Conservation (phyloP, 2,797 vertebrate genomes). For the Psittacula derbiana region DNA sequence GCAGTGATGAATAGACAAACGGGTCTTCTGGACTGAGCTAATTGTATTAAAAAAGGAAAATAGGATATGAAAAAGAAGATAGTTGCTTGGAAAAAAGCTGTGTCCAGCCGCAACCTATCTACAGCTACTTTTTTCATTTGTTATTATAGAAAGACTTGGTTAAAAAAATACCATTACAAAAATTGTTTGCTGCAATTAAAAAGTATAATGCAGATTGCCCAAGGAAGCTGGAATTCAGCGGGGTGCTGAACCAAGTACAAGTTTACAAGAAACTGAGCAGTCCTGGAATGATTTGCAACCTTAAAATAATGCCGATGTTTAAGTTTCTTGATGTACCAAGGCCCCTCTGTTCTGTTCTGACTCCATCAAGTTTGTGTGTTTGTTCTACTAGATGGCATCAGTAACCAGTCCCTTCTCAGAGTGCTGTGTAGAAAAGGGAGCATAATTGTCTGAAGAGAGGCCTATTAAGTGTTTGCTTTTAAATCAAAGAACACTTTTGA, state of each 20-base stretch:
- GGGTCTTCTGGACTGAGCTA: background rate
- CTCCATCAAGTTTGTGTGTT: slow-evolving; percentile 51
- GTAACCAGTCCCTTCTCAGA: slow-evolving; percentile 16
- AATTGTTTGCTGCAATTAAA: background rate
- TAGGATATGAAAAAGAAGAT: background rate
- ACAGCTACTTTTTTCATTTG: background rate
- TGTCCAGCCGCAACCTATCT: background rate
- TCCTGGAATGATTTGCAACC: background rate
- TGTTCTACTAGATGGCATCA: slow-evolving; percentile 60
- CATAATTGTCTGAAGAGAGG: slow-evolving; percentile 56
- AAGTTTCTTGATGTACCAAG: slow-evolving; percentile 15
- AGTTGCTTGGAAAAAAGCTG: background rate
- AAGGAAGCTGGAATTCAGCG: background rate
- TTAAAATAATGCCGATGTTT: background rate
- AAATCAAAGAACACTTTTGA: slow-evolving; percentile 73
- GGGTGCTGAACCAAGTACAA: background rate
- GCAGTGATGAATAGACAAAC: background rate
- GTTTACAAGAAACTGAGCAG: background rate
- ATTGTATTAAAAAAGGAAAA: background rate
- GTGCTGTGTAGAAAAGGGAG: slow-evolving; percentile 19
- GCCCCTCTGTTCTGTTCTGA: background rate
- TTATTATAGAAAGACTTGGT: background rate
- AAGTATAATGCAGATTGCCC: background rate
- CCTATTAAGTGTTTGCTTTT: slow-evolving; percentile 74
- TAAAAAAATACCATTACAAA: background rate